phyloP scores from a whole-genome alignment of 2,797 vertebrate species.

The Antrozous pallidus region DNA sequence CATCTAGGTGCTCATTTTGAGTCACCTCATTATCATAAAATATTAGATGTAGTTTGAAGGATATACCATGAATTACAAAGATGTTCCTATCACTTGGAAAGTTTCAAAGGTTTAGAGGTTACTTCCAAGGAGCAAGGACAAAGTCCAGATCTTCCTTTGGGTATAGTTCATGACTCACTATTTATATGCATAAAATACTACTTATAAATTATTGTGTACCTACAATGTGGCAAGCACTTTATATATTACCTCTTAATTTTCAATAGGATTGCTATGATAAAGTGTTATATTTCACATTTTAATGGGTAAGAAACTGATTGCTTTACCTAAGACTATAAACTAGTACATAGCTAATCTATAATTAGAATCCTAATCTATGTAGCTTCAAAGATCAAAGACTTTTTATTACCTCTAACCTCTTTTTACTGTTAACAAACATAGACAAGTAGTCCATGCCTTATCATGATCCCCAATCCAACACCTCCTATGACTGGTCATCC shows the following conservation, averaged over 20 bases:
- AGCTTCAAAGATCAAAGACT: background rate
- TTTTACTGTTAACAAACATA: background rate
- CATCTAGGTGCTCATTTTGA: background rate
- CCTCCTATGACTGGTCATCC: background rate
- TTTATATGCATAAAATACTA: background rate
- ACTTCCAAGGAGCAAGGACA: background rate
- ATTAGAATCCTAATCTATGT: background rate
- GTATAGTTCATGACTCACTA: background rate
- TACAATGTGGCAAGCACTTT: background rate
- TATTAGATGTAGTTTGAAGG: background rate
- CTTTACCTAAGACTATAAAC: background rate
- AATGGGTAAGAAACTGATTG: background rate
- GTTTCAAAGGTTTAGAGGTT: background rate
- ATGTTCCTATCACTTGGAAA: background rate
- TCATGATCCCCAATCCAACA: background rate
- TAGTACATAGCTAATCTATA: background rate
- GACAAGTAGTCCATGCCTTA: background rate
- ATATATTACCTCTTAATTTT: background rate
- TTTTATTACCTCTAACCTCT: background rate
- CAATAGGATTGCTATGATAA: background rate
- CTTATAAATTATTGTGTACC: background rate
- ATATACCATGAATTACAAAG: background rate
- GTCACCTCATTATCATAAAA: background rate
- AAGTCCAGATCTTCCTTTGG: background rate
- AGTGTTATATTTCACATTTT: background rate